Percentiles rank a stretch among this genome's conserved stretches.
These are phyloP conservation scores for Sebastes ruberrimus DNA, from an alignment of 2,797 vertebrate genomes.

Conservation along the genomic window DNA sequence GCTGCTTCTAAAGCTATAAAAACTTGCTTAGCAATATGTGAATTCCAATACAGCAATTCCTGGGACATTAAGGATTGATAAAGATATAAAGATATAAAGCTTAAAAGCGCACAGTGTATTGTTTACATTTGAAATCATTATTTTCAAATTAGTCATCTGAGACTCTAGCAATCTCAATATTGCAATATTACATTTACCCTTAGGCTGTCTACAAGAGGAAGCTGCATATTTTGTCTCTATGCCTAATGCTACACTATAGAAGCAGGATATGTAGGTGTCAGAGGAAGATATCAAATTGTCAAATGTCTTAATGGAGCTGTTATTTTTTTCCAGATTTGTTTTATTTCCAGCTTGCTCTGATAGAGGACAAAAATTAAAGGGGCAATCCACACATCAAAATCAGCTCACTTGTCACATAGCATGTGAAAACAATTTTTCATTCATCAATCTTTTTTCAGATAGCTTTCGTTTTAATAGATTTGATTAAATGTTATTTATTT, in stretches of 20 bases:
- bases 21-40: neutral
- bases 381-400: too few species aligned
- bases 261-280: neutral
- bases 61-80: constrained; percentile 7
- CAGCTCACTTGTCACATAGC: too few species aligned
- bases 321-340: neutral
- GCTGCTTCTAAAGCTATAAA: constrained; percentile 29
- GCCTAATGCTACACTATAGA: neutral
- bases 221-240: neutral
- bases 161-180: constrained; percentile 2
- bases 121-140: constrained; percentile 24
- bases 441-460: neutral
- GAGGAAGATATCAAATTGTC: neutral
- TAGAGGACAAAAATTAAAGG: neutral
- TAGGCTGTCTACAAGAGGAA: neutral
- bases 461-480: neutral
- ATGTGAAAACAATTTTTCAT: too few species aligned
- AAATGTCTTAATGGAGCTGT: neutral
- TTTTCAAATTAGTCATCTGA: constrained; percentile 16
- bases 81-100: constrained; percentile 1
- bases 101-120: neutral
- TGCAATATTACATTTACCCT: constrained; percentile 9
- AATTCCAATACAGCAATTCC: constrained; percentile 32
- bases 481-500: neutral
- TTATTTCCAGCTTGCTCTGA: neutral